Conservation (phyloP, 2,113 vertebrate species). For the Sialia sialis region DNA sequence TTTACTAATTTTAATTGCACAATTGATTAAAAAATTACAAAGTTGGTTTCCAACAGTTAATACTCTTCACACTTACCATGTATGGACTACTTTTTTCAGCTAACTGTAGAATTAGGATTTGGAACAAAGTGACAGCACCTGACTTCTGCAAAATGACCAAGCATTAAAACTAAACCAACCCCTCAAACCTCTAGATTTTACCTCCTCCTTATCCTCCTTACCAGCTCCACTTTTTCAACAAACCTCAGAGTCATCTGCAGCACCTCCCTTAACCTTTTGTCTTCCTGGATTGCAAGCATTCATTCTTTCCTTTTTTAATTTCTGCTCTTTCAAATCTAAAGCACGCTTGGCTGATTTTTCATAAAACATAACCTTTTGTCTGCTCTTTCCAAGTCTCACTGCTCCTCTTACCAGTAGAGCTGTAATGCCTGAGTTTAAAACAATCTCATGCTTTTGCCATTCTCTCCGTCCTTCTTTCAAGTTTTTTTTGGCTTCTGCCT, state of each 20-base stretch:
- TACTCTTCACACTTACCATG: not conserved
- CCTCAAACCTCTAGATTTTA: not conserved
- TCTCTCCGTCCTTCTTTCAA: not conserved
- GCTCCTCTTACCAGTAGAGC: not conserved
- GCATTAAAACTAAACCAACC: not conserved
- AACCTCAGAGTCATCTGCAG: not conserved
- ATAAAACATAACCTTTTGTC: conserved; percentile 7
- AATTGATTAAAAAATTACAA: not conserved
- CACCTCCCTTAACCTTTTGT: not conserved
- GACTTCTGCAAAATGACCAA: not conserved
- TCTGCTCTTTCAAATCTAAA: not conserved
- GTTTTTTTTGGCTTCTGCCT: not conserved
- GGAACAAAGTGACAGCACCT: not conserved
- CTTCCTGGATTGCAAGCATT: not conserved
- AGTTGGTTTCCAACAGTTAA: not conserved
- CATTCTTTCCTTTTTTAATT: not conserved
- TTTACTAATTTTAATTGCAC: not conserved
- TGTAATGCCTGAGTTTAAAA: not conserved
- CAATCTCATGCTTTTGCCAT: not conserved
- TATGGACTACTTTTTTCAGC: not conserved
- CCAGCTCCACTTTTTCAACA: not conserved
- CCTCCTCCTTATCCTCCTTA: not conserved
- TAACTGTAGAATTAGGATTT: not conserved
- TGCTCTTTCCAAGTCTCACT: not conserved
- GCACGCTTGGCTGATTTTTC: conserved; percentile 1